phyloP scores from a whole-genome alignment of 2,113 vertebrate species.

The Rhinichthys klamathensis region DNA sequence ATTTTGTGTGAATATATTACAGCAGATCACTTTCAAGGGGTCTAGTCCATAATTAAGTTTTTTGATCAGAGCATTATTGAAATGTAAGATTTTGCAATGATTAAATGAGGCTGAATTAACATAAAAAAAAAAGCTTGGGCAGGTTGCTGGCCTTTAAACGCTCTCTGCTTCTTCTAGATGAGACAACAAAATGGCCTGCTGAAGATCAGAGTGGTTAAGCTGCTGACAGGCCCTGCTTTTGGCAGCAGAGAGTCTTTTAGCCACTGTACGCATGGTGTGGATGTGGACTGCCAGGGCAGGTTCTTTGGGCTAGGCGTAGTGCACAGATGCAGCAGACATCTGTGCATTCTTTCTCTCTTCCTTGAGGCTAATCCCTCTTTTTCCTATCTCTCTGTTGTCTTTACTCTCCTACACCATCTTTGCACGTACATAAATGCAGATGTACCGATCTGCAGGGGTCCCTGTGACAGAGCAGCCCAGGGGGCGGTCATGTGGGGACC shows the following conservation, averaged over 20 bases:
- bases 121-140: neutral
- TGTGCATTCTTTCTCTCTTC: constrained; percentile 53
- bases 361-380: constrained; percentile 49
- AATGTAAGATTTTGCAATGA: constrained; percentile 14
- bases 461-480: constrained; percentile 20
- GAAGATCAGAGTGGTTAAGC: constrained; percentile 59
- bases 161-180: constrained; percentile 49
- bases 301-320: constrained; percentile 49
- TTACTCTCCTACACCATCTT: constrained; percentile 19
- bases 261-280: constrained; percentile 56
- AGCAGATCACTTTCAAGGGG: neutral
- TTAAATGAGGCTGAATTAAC: constrained; percentile 9
- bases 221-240: constrained; percentile 48
- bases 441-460: constrained; percentile 42
- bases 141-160: constrained; percentile 49
- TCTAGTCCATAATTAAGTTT: neutral
- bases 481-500: constrained; percentile 7
- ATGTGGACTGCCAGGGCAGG: constrained; percentile 58
- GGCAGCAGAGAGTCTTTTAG: constrained; percentile 52
- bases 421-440: constrained; percentile 49
- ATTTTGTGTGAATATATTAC: neutral
- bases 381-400: constrained; percentile 45
- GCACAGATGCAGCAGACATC: constrained; percentile 66
- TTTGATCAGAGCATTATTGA: neutral
- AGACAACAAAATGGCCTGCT: constrained; percentile 52